A percentile compares a stretch with the other conserved stretches of the same genome.
Conservation (phyloP, 2,113 vertebrate species). For the Myxocyprinus asiaticus region DNA sequence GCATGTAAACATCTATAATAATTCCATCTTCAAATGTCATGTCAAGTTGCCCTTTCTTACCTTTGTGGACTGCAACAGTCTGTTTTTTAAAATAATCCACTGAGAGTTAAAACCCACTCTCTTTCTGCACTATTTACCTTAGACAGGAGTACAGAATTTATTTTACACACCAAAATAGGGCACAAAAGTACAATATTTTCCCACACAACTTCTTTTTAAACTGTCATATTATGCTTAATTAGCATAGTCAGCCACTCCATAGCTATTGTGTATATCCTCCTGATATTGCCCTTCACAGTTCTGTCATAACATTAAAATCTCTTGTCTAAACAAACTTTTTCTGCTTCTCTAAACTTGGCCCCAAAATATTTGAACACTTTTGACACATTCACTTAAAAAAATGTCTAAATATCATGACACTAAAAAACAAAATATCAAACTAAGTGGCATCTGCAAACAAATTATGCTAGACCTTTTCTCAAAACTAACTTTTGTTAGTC, state of each 20-base stretch:
- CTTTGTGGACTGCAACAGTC: slow-evolving; percentile 50
- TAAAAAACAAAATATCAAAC: too few species aligned
- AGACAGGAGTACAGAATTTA: background rate
- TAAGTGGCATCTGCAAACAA: too few species aligned
- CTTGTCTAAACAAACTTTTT: slow-evolving; percentile 1
- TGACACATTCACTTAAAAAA: background rate
- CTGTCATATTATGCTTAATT: background rate
- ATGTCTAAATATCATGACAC: background rate
- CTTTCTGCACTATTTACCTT: background rate
- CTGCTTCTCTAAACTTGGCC: background rate
- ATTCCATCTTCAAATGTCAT: slow-evolving; percentile 67
- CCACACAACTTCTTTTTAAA: background rate
- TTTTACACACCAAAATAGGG: background rate
- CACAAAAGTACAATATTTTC: background rate
- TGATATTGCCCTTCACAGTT: background rate
- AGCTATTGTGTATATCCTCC: background rate
- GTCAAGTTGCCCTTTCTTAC: slow-evolving; percentile 73
- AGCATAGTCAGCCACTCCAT: background rate
- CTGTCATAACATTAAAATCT: background rate
- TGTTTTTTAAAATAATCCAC: slow-evolving; percentile 30
- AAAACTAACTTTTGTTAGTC: too few species aligned
- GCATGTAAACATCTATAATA: slow-evolving; percentile 76
- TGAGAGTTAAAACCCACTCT: slow-evolving; percentile 12
- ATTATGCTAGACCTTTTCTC: too few species aligned
- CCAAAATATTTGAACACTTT: background rate